A percentile compares a stretch with the other conserved stretches of the same genome.
Evolutionary conservation across 2,797 vertebrate genomes (phyloP).

Genomic region (Siniperca undulata): DNA sequence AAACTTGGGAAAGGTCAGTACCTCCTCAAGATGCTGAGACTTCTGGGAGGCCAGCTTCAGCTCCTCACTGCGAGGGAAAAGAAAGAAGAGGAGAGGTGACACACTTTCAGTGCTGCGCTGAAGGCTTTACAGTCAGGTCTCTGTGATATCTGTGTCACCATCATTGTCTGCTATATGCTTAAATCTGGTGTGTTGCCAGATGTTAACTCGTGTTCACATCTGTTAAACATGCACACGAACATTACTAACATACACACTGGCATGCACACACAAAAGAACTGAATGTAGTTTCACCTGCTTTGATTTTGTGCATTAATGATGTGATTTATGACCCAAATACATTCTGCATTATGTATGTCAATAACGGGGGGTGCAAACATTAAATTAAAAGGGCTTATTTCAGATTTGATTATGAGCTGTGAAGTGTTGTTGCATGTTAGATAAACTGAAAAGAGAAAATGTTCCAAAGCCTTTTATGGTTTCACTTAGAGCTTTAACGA

Average conservation of each 20-base stretch:
- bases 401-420: background rate
- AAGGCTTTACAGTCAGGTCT: background rate
- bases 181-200: background rate
- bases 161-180: background rate
- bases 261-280: background rate
- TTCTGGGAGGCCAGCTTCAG: constrained; percentile 93
- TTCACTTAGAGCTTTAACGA: background rate
- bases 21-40: constrained; percentile 88
- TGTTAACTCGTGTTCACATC: background rate
- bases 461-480: background rate
- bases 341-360: background rate
- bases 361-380: background rate
- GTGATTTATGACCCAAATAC: background rate
- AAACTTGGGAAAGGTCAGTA: constrained; percentile 68
- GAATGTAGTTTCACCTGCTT: background rate
- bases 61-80: constrained; percentile 85
- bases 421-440: background rate
- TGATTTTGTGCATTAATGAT: background rate
- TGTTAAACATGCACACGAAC: constrained; percentile 22
- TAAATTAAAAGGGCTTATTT: background rate
- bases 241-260: background rate
- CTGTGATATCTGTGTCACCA: constrained; percentile 21
- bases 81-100: constrained; percentile 18
- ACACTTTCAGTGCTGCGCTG: background rate
- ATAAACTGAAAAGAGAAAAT: background rate